Conservation (phyloP, 2,113 vertebrate species). For the Nanger granti region DNA sequence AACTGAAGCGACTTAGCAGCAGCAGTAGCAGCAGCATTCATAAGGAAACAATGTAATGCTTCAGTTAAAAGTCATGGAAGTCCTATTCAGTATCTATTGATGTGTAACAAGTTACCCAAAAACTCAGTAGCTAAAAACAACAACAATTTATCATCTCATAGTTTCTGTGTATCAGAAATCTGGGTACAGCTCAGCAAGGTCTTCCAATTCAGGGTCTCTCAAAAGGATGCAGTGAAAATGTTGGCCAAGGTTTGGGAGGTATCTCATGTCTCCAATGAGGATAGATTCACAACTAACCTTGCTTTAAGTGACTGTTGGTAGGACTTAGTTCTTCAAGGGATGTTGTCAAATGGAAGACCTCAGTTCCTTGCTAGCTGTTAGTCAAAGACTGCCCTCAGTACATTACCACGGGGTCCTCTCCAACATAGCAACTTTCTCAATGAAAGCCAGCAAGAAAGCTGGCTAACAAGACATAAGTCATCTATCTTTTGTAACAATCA, state of each 20-base stretch:
- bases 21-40: background rate
- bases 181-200: background rate
- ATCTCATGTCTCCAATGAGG: fast-evolving
- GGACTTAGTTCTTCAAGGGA: background rate
- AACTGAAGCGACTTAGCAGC: too few species aligned
- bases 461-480: background rate
- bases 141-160: background rate
- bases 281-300: background rate
- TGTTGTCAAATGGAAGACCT: background rate
- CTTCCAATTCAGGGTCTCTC: background rate
- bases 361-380: background rate
- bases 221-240: background rate
- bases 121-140: background rate
- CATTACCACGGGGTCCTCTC: background rate
- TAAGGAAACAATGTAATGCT: background rate
- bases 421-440: background rate
- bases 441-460: background rate
- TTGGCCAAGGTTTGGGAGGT: background rate
- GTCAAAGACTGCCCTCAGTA: background rate
- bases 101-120: background rate
- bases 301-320: background rate
- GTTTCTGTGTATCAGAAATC: background rate
- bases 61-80: background rate
- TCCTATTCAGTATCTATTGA: background rate
- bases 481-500: background rate